Evolutionary conservation across 2,113 vertebrate genomes (phyloP).

Genomic region (Bubo scandiacus): DNA sequence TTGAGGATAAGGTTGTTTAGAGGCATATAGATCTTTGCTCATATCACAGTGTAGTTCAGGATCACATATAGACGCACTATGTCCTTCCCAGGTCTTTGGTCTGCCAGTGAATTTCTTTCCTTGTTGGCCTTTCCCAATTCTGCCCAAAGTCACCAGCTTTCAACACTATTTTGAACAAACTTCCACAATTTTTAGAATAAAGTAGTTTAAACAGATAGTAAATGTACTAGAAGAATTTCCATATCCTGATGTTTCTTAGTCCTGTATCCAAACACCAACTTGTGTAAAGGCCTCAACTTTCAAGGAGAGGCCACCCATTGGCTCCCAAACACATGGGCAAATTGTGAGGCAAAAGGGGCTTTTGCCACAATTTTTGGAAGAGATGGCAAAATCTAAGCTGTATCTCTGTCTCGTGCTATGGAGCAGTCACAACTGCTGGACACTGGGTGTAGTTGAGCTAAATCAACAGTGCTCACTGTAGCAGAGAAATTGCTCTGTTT

Average conservation of each 20-base stretch:
- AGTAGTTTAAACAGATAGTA: not conserved
- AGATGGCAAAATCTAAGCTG: not conserved
- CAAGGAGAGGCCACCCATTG: accelerated
- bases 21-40: not conserved
- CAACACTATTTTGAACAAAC: not conserved
- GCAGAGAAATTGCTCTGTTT: not conserved
- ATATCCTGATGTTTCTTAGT: not conserved
- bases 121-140: not conserved
- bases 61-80: accelerated
- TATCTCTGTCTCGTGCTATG: accelerated
- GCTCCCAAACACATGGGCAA: not conserved
- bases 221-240: not conserved
- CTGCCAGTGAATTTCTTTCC: not conserved
- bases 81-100: not conserved
- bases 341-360: not conserved
- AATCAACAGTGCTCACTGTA: not conserved
- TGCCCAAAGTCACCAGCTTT: not conserved
- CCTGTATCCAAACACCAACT: not conserved
- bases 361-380: not conserved
- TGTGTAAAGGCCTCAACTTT: not conserved
- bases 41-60: not conserved
- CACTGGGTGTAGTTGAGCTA: not conserved
- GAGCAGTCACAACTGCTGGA: not conserved
- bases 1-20: not conserved
- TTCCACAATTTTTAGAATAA: not conserved